Conservation (phyloP, 2,888 invertebrate species). For the Acanthosepion esculentum region DNA sequence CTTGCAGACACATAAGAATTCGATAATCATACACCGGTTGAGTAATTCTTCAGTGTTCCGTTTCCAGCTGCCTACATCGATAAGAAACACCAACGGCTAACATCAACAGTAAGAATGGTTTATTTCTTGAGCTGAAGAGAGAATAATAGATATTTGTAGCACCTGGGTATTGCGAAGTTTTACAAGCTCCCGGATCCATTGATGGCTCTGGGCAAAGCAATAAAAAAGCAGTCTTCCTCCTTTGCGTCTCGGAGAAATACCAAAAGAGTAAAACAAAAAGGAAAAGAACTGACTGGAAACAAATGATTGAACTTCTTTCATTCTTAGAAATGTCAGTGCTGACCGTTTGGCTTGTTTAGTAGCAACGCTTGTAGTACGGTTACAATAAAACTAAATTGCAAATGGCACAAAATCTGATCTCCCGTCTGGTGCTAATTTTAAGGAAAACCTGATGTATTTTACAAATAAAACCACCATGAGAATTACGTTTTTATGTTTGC, state of each 20-base stretch:
- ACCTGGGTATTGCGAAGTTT: not conserved
- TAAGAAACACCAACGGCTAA: not conserved
- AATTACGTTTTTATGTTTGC: too few relatives aligned
- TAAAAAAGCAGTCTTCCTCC: not conserved
- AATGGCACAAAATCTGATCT: too few relatives aligned
- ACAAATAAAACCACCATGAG: too few relatives aligned
- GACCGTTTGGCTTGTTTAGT: not conserved
- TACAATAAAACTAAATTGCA: too few relatives aligned
- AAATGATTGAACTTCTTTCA: not conserved
- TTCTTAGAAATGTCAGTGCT: not conserved
- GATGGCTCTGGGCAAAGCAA: not conserved
- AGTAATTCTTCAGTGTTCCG: not conserved
- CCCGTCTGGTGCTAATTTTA: too few relatives aligned
- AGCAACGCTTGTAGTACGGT: too few relatives aligned
- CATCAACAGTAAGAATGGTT: slow-evolving; percentile 13
- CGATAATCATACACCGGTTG: not conserved
- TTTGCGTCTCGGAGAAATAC: not conserved
- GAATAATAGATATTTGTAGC: not conserved
- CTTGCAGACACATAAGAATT: not conserved
- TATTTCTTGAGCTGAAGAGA: not conserved
- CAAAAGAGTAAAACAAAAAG: not conserved
- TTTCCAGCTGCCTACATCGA: slow-evolving; percentile 11
- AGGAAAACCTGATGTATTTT: too few relatives aligned
- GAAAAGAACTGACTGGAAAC: not conserved
- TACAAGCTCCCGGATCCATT: not conserved